These are phyloP conservation scores for Kryptolebias ocellatus DNA, from an alignment of 2,797 vertebrate genomes.

Conservation along the genomic window DNA sequence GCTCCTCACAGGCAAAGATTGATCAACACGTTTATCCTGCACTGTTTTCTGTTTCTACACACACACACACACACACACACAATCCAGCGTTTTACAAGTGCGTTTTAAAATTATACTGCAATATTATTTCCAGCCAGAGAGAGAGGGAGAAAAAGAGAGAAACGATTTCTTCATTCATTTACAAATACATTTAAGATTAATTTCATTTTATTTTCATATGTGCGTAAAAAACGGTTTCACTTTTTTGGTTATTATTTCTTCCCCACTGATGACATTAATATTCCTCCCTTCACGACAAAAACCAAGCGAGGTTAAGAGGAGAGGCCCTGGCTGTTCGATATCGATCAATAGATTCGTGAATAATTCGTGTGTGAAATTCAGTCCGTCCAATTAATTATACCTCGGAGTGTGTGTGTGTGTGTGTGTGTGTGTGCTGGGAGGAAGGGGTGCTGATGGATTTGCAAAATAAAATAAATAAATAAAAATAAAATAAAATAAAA, in stretches of 20 bases:
- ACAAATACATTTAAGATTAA: not conserved
- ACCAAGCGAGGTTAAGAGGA: slow-evolving; percentile 76
- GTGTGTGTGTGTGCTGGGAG: not conserved
- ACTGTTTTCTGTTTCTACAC: not conserved
- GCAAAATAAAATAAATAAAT: no score
- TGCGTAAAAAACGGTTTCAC: slow-evolving; percentile 27
- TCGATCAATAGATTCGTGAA: slow-evolving; percentile 83
- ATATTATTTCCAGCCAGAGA: no score
- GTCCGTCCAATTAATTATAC: slow-evolving; percentile 83
- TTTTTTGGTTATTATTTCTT: slow-evolving; percentile 14
- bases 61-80: no score
- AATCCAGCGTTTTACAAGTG: not conserved
- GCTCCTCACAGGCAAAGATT: slow-evolving; percentile 20
- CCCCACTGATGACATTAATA: slow-evolving; percentile 72
- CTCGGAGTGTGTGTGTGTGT: slow-evolving; percentile 28
- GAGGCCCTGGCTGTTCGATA: slow-evolving; percentile 80
- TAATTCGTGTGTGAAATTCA: slow-evolving; percentile 85
- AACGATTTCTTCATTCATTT: not conserved
- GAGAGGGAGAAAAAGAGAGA: no score
- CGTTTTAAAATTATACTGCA: no score
- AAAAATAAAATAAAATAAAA: no score
- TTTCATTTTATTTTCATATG: slow-evolving; percentile 6
- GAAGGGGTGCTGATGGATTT: not conserved
- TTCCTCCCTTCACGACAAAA: slow-evolving; percentile 75
- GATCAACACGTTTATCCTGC: slow-evolving; percentile 20